Evolutionary conservation across 2,797 vertebrate species (phyloP).

Genomic region (Phylloscopus collybita): DNA sequence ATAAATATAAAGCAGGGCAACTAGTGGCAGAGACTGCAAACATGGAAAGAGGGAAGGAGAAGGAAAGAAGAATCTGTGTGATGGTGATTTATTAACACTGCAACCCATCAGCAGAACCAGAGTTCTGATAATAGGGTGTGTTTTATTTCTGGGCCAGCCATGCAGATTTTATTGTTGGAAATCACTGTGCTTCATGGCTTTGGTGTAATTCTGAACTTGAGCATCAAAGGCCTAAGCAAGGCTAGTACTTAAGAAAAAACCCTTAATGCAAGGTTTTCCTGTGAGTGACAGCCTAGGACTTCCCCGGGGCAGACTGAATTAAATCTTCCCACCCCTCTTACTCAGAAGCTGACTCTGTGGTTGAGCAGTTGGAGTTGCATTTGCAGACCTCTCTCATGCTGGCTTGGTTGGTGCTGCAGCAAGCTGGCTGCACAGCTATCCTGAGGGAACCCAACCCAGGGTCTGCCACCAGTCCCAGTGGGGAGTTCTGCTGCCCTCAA

Average conservation of each 20-base stretch:
- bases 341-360: not conserved
- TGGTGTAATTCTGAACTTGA: not conserved
- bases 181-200: not conserved
- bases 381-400: not conserved
- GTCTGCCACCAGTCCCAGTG: rapidly evolving
- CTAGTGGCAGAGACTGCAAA: not conserved
- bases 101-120: not conserved
- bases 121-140: not conserved
- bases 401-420: not conserved
- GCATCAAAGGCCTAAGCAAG: not conserved
- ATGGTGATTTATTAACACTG: not conserved
- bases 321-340: not conserved
- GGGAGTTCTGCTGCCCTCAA: not conserved
- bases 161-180: not conserved
- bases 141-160: not conserved
- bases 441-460: not conserved
- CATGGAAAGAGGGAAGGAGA: not conserved
- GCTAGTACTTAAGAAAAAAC: not conserved
- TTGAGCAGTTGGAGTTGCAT: not conserved
- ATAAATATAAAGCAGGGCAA: not conserved
- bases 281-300: not conserved
- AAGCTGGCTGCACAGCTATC: not conserved
- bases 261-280: not conserved
- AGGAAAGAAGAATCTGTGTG: not conserved
- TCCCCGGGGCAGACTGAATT: not conserved